Base-by-base conservation (phyloP, 2,888 invertebrate species). In the Epinotia demarniana region DNA sequence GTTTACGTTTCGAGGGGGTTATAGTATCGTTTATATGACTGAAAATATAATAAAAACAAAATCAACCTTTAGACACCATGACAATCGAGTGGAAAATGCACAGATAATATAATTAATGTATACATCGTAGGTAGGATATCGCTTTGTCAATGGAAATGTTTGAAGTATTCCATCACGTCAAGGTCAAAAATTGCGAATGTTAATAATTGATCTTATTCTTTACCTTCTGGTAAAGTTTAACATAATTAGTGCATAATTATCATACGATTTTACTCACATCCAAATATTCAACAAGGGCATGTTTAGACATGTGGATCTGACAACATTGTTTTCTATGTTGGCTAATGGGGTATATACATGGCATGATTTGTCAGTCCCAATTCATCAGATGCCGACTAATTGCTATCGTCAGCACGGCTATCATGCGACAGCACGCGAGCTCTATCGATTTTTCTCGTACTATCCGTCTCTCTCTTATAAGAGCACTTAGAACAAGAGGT, bases 11-110 rank as follows among this genome's bases (percentile, higher is more conserved):
- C 76, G 72, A 77, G 81, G 79, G 79, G 76, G 72, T 81, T 80
- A 79, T 78, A 80, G 82, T 83, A 82, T 77, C 70, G 46, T 80
- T 79, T 79, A 81, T 82, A 85, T 87, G 84, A 86, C 83, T 80
- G 82, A 87, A 89, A 89, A 85, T 87, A 81, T 83, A 86, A 88
- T 84, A 90, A 91, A 91, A 93, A 92, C 92, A 92, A 92, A 91
- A 86, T 92, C 90, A 91, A 91, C 90, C 90, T 90, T 86, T 89
- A 87, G 81, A 90, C 88, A 91, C 91, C 90, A 91, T 92, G 91
- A 93, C 87, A 91, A 84, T 87, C 85, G 80, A 81, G 80, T 78
- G 72, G 77, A 80, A 73, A 79, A 75, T 76, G 64, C 75, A 75
- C 75, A 75, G 75, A 75, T 23, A 72, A 75, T 12, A 46, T 66